These are phyloP conservation scores for Poecilia picta DNA, from an alignment of 2,797 vertebrate species.

Conservation along the genomic window DNA sequence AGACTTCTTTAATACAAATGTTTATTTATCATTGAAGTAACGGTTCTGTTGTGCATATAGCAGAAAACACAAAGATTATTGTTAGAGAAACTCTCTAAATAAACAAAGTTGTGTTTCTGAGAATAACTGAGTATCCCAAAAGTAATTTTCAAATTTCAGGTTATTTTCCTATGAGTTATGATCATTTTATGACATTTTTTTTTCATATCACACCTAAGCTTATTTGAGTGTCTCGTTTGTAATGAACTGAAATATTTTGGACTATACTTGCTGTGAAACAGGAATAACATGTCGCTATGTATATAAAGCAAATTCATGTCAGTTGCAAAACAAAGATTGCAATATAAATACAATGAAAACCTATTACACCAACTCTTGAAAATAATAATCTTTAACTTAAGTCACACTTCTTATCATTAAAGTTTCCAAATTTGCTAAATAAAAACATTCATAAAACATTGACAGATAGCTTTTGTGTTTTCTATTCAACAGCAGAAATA, in stretches of 20 bases:
- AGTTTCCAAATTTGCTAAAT: constrained; percentile 12
- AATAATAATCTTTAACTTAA: constrained; percentile 20
- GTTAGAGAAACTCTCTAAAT: not conserved
- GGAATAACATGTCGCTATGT: not conserved
- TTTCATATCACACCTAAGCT: not conserved
- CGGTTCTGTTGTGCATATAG: not conserved
- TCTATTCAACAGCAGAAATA: constrained; percentile 37
- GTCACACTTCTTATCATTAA: not conserved
- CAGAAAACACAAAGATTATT: constrained; percentile 1
- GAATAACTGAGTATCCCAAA: constrained; percentile 8
- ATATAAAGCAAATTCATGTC: not conserved
- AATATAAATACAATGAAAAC: constrained; percentile 6
- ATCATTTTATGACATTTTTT: not conserved
- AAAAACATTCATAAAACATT: constrained; percentile 27
- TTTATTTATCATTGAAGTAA: not conserved
- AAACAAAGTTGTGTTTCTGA: constrained; percentile 2
- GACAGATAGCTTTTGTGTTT: constrained; percentile 22
- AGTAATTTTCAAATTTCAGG: not conserved
- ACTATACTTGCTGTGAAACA: not conserved
- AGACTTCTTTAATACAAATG: not conserved
- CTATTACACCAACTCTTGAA: not conserved
- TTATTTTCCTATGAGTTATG: not conserved
- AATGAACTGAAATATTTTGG: not conserved
- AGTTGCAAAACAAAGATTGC: constrained; percentile 4
- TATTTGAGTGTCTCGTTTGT: not conserved